A percentile compares a stretch with the other conserved stretches of the same genome.
phyloP scores from a whole-genome alignment of 2,888 invertebrate species.

The Cremastinae sp. region DNA sequence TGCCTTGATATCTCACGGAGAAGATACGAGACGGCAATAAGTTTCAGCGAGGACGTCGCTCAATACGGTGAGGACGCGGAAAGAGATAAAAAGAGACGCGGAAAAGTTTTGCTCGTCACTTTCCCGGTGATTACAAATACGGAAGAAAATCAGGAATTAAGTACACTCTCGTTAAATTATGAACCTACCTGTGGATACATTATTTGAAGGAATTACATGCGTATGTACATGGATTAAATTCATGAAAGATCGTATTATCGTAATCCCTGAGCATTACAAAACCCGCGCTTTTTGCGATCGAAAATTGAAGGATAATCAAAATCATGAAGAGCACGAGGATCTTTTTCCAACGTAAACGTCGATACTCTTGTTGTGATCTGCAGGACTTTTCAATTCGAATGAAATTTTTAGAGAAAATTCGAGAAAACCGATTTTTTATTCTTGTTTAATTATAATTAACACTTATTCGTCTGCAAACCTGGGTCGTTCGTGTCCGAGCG shows the following conservation, averaged over 20 bases:
- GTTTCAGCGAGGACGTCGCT: constrained; percentile 48
- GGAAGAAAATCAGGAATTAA: constrained; percentile 56
- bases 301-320: constrained; percentile 2
- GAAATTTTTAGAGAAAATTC: too few relatives aligned
- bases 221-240: background rate
- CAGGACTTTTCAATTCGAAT: too few relatives aligned
- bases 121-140: constrained; percentile 49
- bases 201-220: constrained; percentile 6
- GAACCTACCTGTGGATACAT: constrained; percentile 39
- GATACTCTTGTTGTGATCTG: too few relatives aligned
- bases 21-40: constrained; percentile 28
- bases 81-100: constrained; percentile 7
- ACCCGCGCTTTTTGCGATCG: too few relatives aligned
- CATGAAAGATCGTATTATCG: background rate
- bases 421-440: too few relatives aligned
- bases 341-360: too few relatives aligned
- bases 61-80: constrained; percentile 18
- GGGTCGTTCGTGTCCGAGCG: too few relatives aligned
- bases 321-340: constrained; percentile 4
- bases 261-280: too few relatives aligned
- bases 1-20: constrained; percentile 38
- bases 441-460: too few relatives aligned
- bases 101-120: constrained; percentile 51
- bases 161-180: constrained; percentile 44
- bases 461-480: too few relatives aligned